Percentiles rank a stretch among this genome's conserved stretches.
Evolutionary conservation across 2,888 invertebrate genomes (phyloP).

Genomic region (Lymantria dispar): DNA sequence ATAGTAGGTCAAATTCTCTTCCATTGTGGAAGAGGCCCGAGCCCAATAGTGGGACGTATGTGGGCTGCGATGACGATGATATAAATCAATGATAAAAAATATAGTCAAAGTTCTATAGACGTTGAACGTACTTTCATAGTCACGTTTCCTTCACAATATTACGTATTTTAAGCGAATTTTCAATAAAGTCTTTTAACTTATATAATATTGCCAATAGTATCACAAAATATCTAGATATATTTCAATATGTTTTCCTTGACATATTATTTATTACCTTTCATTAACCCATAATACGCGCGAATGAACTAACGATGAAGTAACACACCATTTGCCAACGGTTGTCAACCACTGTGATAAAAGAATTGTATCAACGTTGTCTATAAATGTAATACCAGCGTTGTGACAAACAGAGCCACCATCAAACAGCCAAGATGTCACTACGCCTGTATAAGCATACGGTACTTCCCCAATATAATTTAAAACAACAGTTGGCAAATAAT

Average conservation of each 20-base stretch:
- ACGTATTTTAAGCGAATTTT: too few relatives aligned
- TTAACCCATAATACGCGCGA: neutral
- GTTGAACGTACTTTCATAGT: too few relatives aligned
- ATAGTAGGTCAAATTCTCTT: too few relatives aligned
- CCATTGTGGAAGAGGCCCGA: too few relatives aligned
- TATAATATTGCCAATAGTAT: too few relatives aligned
- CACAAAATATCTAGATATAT: too few relatives aligned
- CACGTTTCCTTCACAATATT: too few relatives aligned
- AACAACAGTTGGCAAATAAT: neutral
- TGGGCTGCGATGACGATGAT: too few relatives aligned
- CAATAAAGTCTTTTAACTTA: too few relatives aligned
- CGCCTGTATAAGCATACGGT: conserved; percentile 62
- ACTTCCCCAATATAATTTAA: conserved; percentile 21
- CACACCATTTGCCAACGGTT: conserved; percentile 37
- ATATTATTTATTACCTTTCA: conserved; percentile 2
- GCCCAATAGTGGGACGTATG: too few relatives aligned
- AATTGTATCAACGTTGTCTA: conserved; percentile 57
- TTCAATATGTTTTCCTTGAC: neutral
- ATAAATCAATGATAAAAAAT: too few relatives aligned
- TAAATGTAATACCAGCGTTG: conserved; percentile 61
- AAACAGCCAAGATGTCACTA: conserved; percentile 69
- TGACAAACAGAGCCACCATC: conserved; percentile 50
- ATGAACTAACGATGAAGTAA: conserved; percentile 5
- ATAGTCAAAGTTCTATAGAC: too few relatives aligned
- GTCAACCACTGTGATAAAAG: conserved; percentile 41